Evolutionary conservation across 2,797 vertebrate genomes (phyloP), one percentile per base, ranked within the genome.

Genomic region (Sebastes goodei): DNA sequence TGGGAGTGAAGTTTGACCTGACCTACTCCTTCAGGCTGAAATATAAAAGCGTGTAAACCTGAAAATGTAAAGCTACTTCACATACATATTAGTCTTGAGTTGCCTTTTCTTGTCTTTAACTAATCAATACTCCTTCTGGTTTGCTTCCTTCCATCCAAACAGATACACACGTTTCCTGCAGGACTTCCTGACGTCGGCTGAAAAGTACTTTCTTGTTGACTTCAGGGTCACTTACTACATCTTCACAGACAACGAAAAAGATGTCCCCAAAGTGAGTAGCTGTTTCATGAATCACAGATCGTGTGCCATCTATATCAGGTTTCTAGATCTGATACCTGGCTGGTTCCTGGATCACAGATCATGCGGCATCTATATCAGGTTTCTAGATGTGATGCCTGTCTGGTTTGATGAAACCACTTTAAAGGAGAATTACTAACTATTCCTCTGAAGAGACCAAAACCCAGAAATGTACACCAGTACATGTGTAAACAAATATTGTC

Each of bases 161-260:
- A 92, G 89, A 68, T 91, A 91, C 55, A 91, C 88, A 9, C 79
- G 68, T 29, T 92, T 91, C 76, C 30, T 92, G n/a, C 71, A 88
- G 56, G 76, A 11, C n/a, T 90, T 93, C 57, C 46, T 92, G 33
- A 78, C 85, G 65, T 64, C 87, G 0, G 87, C 73, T 17, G 86
- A 93, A 71, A 91, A 90, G 57, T 29, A 81, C 62, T 90, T 91
- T 33, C 20, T 93, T n/a, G 76, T 88, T 70, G 84, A 56, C 69
- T 88, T 93, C 71, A 80, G 61, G 15, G 83, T 91, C n/a, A 91
- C 87, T 15, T 93, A 91, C 35, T 91, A 90, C 61, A 25, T 93
- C 71, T 91, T 88, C 72, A 93, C 90, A 38, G 90, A 93, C 80
- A 71, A 71, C 5, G 29, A 85, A 60, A 1, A 83, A 4, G 65